These are phyloP conservation scores for Trichoplusia ni DNA, from an alignment of 1,140 invertebrate species.

Conservation along the genomic window DNA sequence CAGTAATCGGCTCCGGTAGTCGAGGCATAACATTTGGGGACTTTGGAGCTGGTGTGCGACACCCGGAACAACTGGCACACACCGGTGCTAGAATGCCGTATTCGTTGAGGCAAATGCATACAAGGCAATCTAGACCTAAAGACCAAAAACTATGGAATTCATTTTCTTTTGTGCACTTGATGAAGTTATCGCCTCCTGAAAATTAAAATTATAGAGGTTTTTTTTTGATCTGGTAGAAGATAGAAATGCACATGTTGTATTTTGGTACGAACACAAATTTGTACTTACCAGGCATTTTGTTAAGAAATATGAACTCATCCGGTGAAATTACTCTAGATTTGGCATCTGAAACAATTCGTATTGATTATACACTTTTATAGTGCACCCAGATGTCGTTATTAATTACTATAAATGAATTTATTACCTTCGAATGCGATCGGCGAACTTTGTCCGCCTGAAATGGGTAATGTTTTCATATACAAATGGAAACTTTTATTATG, in stretches of 20 bases:
- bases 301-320: slow-evolving; percentile 46
- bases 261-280: too few species aligned
- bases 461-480: slow-evolving; percentile 14
- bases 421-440: slow-evolving; percentile 20
- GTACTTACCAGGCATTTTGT: slow-evolving; percentile 46
- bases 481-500: slow-evolving; percentile 15
- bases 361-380: slow-evolving; percentile 19
- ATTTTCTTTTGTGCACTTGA: slow-evolving; percentile 39
- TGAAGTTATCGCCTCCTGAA: slow-evolving; percentile 41
- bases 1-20: slow-evolving; percentile 22
- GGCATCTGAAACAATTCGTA: slow-evolving; percentile 37
- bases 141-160: slow-evolving; percentile 44
- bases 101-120: slow-evolving; percentile 52
- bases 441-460: slow-evolving; percentile 23
- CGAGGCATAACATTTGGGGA: slow-evolving; percentile 1
- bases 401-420: slow-evolving; percentile 26
- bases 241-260: background rate
- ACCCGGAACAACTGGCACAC: slow-evolving; percentile 53
- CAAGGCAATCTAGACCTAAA: slow-evolving; percentile 42
- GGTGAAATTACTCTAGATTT: slow-evolving; percentile 42
- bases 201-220: background rate
- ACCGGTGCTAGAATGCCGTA: slow-evolving; percentile 41
- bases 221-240: background rate
- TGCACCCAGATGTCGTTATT: background rate
- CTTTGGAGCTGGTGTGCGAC: slow-evolving; percentile 8